Percentiles rank a stretch among this genome's conserved stretches.
phyloP scores from a whole-genome alignment of 2,113 vertebrate species.

The Phylloscopus whistleri region DNA sequence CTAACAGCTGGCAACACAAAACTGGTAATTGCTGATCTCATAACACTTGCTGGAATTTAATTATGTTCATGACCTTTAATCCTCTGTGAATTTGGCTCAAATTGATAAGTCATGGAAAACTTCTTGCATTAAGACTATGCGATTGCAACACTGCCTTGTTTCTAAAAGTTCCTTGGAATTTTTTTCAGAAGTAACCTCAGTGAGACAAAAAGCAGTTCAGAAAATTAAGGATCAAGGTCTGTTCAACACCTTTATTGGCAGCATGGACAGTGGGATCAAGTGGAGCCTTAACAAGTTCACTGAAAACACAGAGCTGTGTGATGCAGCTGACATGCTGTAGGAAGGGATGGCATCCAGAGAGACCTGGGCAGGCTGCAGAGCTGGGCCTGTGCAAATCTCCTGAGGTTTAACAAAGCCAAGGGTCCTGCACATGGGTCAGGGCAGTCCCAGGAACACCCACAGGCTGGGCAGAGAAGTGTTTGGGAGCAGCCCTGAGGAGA shows the following conservation, averaged over 20 bases:
- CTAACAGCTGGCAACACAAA: slow-evolving; percentile 4
- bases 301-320: not conserved
- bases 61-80: not conserved
- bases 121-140: not conserved
- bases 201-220: not conserved
- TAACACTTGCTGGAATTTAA: slow-evolving; percentile 31
- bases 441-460: not conserved
- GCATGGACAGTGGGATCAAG: not conserved
- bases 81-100: not conserved
- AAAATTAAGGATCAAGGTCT: not conserved
- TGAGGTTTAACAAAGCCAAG: not conserved
- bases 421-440: too few relatives aligned
- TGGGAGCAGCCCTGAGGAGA: not conserved
- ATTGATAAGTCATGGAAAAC: not conserved
- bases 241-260: not conserved
- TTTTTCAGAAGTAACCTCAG: not conserved
- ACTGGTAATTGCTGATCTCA: slow-evolving; percentile 4
- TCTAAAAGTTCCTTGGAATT: not conserved
- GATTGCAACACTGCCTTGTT: not conserved
- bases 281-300: not conserved
- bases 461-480: not conserved
- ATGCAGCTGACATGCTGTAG: rapidly evolving
- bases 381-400: not conserved
- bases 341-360: not conserved
- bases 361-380: not conserved